A percentile compares a stretch with the other conserved stretches of the same genome.
These are phyloP conservation scores for Ypsolopha scabrella DNA, from an alignment of 2,888 invertebrate genomes.

Conservation along the genomic window DNA sequence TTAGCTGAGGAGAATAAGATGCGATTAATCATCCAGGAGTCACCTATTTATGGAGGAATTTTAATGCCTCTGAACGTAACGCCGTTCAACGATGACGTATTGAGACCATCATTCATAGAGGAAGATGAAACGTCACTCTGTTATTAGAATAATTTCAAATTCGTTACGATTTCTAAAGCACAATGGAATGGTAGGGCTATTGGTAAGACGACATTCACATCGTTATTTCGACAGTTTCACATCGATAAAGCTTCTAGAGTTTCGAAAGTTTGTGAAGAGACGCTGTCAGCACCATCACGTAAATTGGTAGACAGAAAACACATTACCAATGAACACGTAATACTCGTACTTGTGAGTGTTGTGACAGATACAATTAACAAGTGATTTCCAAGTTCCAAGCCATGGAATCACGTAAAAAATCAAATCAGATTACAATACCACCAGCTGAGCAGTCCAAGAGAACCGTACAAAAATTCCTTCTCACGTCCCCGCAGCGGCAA, in stretches of 20 bases:
- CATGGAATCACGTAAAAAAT: constrained; percentile 5
- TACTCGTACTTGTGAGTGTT: no score
- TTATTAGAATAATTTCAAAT: neutral
- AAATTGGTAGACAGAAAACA: no score
- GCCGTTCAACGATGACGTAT: constrained; percentile 14
- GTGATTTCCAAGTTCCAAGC: no score
- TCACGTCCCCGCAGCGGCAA: constrained; percentile 54
- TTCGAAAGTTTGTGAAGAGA: no score
- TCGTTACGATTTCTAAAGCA: constrained; percentile 3
- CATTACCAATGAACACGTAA: no score
- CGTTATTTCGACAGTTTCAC: no score
- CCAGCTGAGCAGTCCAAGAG: constrained; percentile 29
- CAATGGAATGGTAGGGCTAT: no score
- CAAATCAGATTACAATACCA: constrained; percentile 26
- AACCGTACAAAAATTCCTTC: constrained; percentile 53
- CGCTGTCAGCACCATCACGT: no score
- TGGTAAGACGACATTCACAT: no score
- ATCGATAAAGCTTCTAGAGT: no score
- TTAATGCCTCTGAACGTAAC: constrained; percentile 9
- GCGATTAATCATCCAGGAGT: constrained; percentile 12
- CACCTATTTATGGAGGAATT: constrained; percentile 12
- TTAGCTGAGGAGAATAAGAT: neutral
- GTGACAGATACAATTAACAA: no score
- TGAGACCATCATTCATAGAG: constrained; percentile 11
- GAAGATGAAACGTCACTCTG: neutral